Evolutionary conservation across 1,140 invertebrate genomes (phyloP).

Genomic region (Lethrus apterus): DNA sequence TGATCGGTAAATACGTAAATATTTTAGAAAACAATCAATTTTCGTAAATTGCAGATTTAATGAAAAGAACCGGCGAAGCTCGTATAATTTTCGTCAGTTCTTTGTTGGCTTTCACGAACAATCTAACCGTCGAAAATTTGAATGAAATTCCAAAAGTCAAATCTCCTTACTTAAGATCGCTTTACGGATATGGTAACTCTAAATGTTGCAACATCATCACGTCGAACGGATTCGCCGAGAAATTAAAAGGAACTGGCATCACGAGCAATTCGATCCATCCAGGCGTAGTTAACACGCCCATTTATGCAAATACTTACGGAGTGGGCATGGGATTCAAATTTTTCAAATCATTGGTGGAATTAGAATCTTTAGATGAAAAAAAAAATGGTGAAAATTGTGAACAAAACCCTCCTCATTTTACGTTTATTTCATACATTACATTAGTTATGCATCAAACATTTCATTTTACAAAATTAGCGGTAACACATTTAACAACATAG

Average conservation of each 20-base stretch:
- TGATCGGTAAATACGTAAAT: slow-evolving; percentile 43
- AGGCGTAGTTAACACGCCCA: slow-evolving; percentile 33
- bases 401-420: no score
- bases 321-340: no score
- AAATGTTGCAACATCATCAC: slow-evolving; percentile 65
- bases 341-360: no score
- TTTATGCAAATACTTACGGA: no score
- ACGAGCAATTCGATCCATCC: slow-evolving; percentile 53
- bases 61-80: slow-evolving; percentile 34
- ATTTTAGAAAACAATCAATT: background rate
- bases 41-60: slow-evolving; percentile 35
- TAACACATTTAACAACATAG: no score
- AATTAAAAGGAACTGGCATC: slow-evolving; percentile 50
- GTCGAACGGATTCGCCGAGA: slow-evolving; percentile 50
- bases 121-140: slow-evolving; percentile 43
- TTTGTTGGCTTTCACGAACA: slow-evolving; percentile 55
- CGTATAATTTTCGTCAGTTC: slow-evolving; percentile 38
- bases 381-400: no score
- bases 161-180: background rate
- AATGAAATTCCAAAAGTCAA: background rate
- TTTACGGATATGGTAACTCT: slow-evolving; percentile 50
- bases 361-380: no score
- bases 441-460: no score
- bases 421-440: no score
- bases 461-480: no score